Evolutionary conservation across 2,113 vertebrate species (phyloP).

Genomic region (Hyaena hyaena): DNA sequence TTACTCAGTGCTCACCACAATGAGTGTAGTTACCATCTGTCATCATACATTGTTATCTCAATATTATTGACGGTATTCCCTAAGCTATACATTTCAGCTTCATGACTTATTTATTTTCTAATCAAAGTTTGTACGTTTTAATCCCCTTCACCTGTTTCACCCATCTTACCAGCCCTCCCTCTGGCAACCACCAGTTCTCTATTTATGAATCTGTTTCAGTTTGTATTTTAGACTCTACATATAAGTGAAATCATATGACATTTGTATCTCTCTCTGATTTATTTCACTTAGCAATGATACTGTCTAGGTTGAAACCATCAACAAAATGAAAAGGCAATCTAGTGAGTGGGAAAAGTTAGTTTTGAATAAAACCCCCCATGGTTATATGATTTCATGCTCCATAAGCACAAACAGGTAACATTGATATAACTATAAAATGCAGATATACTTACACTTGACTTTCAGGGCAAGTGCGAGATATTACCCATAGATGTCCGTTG

Average conservation of each 20-base stretch:
- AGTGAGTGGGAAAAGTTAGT: not conserved
- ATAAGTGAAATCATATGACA: not conserved
- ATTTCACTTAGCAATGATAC: not conserved
- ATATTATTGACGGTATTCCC: not conserved
- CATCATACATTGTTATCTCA: not conserved
- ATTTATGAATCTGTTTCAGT: not conserved
- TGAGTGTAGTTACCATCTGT: not conserved
- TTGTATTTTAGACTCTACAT: not conserved
- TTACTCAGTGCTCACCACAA: not conserved
- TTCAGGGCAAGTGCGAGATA: not conserved
- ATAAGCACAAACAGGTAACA: not conserved
- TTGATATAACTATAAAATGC: not conserved
- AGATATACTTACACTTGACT: conserved; percentile 36
- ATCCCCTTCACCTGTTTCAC: not conserved
- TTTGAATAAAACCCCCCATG: not conserved
- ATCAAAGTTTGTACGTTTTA: not conserved
- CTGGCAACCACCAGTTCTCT: not conserved
- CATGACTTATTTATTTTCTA: not conserved
- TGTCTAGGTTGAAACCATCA: not conserved
- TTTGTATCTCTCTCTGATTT: not conserved
- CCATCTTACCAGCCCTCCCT: not conserved
- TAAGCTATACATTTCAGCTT: not conserved
- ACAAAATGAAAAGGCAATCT: not conserved
- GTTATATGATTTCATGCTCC: not conserved
- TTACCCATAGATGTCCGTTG: not conserved